Conservation (phyloP, 2,888 invertebrate genomes). For the Andrena marginata region DNA sequence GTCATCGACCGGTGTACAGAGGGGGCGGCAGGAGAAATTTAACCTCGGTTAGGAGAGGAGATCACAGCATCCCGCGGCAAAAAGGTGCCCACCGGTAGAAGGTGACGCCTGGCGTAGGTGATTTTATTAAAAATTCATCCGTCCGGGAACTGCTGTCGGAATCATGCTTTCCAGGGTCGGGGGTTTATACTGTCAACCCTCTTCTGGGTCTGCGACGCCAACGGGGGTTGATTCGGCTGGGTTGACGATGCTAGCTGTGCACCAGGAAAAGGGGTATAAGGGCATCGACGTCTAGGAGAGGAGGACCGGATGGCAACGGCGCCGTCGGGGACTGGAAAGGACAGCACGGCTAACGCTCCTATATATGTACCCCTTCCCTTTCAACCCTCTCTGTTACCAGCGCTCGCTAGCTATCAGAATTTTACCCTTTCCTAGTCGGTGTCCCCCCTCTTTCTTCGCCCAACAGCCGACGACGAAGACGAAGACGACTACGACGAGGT, state of each 20-base stretch:
- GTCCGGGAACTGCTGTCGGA: slow-evolving; percentile 72
- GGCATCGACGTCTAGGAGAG: slow-evolving; percentile 36
- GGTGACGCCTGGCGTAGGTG: slow-evolving; percentile 65
- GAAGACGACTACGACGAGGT: slow-evolving; percentile 21
- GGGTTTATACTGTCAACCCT: slow-evolving; percentile 77
- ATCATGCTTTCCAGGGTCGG: slow-evolving; percentile 61
- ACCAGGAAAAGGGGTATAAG: slow-evolving; percentile 45
- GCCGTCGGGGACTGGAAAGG: slow-evolving; percentile 21
- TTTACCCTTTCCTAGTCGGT: slow-evolving; percentile 51
- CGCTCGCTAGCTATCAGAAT: slow-evolving; percentile 66
- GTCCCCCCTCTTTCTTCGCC: slow-evolving; percentile 25
- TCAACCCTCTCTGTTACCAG: slow-evolving; percentile 19
- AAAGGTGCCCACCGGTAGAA: slow-evolving; percentile 17
- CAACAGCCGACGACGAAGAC: slow-evolving; percentile 66
- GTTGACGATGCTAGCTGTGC: slow-evolving; percentile 50
- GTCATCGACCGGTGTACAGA: background rate
- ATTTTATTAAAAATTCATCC: slow-evolving; percentile 78
- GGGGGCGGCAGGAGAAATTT: background rate
- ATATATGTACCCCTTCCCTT: background rate
- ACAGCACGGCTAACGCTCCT: slow-evolving; percentile 27
- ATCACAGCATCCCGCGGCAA: slow-evolving; percentile 4
- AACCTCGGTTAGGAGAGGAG: slow-evolving; percentile 14
- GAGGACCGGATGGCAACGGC: slow-evolving; percentile 21
- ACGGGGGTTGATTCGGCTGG: slow-evolving; percentile 51
- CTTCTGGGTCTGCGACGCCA: slow-evolving; percentile 60